Percentiles rank a stretch among this genome's conserved stretches.
Conservation (phyloP, 2,888 invertebrate species). For the Pachliopta kotzebuea region DNA sequence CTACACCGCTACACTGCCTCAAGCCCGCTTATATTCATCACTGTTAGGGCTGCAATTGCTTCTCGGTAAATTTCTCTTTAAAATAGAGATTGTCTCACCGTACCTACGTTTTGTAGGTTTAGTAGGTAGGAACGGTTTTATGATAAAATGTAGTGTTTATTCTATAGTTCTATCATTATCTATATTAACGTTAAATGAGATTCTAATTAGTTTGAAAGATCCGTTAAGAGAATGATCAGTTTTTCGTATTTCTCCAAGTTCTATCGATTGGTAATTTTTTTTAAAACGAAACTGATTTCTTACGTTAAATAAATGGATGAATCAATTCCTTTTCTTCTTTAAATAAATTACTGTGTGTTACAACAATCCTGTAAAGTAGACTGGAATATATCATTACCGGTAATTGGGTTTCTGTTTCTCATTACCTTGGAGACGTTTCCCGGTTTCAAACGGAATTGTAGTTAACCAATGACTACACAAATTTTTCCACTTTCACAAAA, state of each 20-base stretch:
- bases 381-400: neutral
- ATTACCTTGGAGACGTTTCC: neutral
- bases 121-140: neutral
- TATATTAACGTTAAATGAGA: neutral
- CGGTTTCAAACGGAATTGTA: neutral
- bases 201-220: no score
- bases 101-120: neutral
- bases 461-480: neutral
- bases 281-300: no score
- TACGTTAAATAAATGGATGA: neutral
- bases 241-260: no score
- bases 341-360: neutral
- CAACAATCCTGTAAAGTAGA: neutral
- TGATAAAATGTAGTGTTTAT: neutral
- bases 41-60: slow-evolving; percentile 64
- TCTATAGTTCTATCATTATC: neutral
- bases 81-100: neutral
- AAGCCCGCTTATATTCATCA: slow-evolving; percentile 70
- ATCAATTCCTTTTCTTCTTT: neutral
- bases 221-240: no score
- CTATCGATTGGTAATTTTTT: no score
- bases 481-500: no score
- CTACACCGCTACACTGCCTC: slow-evolving; percentile 59
- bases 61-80: slow-evolving; percentile 47
- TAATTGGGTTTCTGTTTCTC: slow-evolving; percentile 1